Evolutionary conservation across 2,113 vertebrate species (phyloP).

Genomic region (Dascyllus trimaculatus): DNA sequence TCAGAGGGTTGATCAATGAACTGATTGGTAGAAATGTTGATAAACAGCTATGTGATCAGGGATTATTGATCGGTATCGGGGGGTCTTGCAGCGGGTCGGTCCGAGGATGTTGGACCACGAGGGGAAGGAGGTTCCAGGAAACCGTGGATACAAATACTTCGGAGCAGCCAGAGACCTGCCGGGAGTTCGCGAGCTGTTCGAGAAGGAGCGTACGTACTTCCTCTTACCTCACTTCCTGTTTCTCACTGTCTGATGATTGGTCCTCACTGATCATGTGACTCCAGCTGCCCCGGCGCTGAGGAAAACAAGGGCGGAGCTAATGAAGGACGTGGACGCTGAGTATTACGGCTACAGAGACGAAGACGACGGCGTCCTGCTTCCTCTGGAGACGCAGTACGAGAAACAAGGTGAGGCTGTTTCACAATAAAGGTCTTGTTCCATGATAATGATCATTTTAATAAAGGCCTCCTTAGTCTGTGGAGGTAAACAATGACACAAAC

Average conservation of each 20-base stretch:
- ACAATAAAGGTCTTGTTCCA: no score
- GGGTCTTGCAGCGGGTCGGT: conserved; percentile 88
- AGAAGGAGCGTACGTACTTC: conserved; percentile 92
- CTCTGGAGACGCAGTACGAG: conserved; percentile 92
- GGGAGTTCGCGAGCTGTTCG: conserved; percentile 96
- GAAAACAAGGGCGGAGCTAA: conserved; percentile 94
- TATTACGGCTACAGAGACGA: conserved; percentile 97
- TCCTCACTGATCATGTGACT: conserved; percentile 26
- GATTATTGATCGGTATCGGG: not conserved
- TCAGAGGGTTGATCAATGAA: no score
- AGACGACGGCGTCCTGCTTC: conserved; percentile 94
- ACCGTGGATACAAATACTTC: conserved; percentile 98
- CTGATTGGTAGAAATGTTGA: no score
- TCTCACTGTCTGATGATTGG: not conserved
- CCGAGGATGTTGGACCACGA: conserved; percentile 97
- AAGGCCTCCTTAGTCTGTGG: no score
- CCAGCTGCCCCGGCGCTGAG: conserved; percentile 90
- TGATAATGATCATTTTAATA: no score
- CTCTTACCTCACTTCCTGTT: not conserved
- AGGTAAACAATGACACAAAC: no score
- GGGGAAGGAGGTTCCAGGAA: conserved; percentile 97
- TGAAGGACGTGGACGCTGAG: conserved; percentile 97
- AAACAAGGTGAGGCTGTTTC: conserved; percentile 84
- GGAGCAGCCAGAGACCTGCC: conserved; percentile 97
- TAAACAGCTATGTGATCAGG: no score